A percentile compares a stretch with the other conserved stretches of the same genome.
Evolutionary conservation across 2,888 invertebrate genomes (phyloP).

Genomic region (Calephelis perditalis): DNA sequence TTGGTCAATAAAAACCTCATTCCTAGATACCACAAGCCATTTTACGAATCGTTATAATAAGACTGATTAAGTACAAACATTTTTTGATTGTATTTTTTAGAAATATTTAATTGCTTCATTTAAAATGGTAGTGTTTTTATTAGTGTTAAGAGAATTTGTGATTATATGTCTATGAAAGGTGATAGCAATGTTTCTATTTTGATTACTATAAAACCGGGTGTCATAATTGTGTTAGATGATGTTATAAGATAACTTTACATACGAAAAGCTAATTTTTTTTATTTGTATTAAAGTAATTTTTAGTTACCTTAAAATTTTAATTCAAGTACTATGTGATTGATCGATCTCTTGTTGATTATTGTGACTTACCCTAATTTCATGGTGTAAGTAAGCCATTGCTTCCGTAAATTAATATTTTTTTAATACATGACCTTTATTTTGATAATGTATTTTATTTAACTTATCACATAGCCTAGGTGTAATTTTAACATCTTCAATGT

Average conservation of each 20-base stretch:
- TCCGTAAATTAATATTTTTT: background rate
- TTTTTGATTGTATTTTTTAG: background rate
- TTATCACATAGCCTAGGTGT: background rate
- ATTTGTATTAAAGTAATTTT: slow-evolving; percentile 1
- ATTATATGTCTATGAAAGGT: background rate
- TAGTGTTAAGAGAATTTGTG: background rate
- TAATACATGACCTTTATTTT: background rate
- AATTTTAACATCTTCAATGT: background rate
- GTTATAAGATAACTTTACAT: background rate
- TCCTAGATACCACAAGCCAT: slow-evolving; percentile 16
- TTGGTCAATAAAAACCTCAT: too few species aligned
- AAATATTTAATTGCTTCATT: background rate
- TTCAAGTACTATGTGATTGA: background rate
- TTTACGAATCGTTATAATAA: slow-evolving; percentile 21
- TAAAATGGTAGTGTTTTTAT: background rate
- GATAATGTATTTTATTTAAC: background rate
- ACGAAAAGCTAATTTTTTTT: background rate
- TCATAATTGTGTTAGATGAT: background rate
- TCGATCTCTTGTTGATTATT: background rate
- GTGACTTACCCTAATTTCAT: background rate
- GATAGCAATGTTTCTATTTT: slow-evolving; percentile 1
- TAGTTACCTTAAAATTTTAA: background rate
- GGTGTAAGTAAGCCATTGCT: background rate
- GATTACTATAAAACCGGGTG: background rate
- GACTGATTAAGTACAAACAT: slow-evolving; percentile 11